Evolutionary conservation across 2,888 invertebrate genomes (phyloP).

Genomic region (Lasioglossum lativentre): DNA sequence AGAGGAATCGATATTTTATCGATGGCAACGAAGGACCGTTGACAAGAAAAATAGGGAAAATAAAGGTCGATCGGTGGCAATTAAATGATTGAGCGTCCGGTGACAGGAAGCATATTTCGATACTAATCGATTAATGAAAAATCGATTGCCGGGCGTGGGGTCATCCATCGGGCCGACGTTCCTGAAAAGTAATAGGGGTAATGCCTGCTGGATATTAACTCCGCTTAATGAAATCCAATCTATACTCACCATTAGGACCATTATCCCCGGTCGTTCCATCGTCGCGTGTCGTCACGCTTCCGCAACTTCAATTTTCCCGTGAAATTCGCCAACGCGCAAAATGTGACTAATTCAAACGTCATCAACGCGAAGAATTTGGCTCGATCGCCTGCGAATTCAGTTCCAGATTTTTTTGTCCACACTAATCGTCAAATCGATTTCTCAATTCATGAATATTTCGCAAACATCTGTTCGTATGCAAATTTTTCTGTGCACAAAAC

Average conservation of each 20-base stretch:
- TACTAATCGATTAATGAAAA: slow-evolving; percentile 48
- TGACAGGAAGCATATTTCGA: slow-evolving; percentile 22
- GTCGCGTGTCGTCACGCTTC: background rate
- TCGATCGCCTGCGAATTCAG: background rate
- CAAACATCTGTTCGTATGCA: too few species aligned
- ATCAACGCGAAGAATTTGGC: background rate
- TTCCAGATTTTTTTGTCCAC: background rate
- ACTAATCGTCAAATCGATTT: background rate
- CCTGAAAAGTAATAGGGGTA: slow-evolving; percentile 6
- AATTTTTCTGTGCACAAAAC: too few species aligned
- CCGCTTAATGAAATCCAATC: slow-evolving; percentile 11
- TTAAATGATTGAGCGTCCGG: slow-evolving; percentile 23
- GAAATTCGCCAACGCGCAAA: background rate
- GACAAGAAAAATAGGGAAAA: slow-evolving; percentile 16
- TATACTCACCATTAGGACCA: slow-evolving; percentile 1
- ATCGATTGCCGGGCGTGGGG: slow-evolving; percentile 24
- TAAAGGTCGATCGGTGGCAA: background rate
- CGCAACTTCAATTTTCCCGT: background rate
- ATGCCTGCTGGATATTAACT: slow-evolving; percentile 9
- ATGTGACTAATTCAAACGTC: background rate
- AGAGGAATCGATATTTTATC: background rate
- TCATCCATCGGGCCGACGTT: background rate
- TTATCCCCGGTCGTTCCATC: background rate
- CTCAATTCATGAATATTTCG: too few species aligned
- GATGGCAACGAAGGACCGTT: background rate